phyloP scores from a whole-genome alignment of 2,888 invertebrate species.

The Cremastinae sp. region DNA sequence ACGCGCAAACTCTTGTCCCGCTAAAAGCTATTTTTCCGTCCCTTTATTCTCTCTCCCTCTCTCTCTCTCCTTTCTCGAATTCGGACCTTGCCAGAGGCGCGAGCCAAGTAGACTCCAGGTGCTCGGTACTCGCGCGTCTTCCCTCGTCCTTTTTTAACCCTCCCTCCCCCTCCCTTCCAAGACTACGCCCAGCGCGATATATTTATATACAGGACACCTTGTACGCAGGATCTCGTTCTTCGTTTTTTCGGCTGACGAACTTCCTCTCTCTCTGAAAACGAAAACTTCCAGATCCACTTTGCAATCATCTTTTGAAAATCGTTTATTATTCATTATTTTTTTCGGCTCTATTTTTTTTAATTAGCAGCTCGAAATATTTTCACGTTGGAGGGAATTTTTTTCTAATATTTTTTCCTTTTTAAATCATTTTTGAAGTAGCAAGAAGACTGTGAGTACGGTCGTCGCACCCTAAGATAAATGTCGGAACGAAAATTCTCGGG shows the following conservation, averaged over 20 bases:
- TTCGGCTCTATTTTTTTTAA: no score
- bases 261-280: neutral
- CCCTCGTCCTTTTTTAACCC: slow-evolving; percentile 34
- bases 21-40: no score
- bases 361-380: no score
- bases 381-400: no score
- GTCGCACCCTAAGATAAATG: no score
- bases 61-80: slow-evolving; percentile 13
- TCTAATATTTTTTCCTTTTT: neutral
- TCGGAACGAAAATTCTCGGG: neutral
- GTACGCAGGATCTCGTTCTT: slow-evolving; percentile 45
- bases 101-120: slow-evolving; percentile 54
- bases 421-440: no score
- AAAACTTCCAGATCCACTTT: no score
- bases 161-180: slow-evolving; percentile 14
- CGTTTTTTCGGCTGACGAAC: slow-evolving; percentile 40
- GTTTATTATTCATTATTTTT: no score
- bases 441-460: no score
- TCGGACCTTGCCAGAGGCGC: slow-evolving; percentile 54
- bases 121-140: slow-evolving; percentile 52
- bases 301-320: no score
- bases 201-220: slow-evolving; percentile 25
- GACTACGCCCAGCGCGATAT: neutral
- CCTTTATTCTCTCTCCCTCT: no score
- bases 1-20: slow-evolving; percentile 2